A percentile compares a stretch with the other conserved stretches of the same genome.
Conservation (phyloP, 2,888 invertebrate genomes). For the Unio delphinus region DNA sequence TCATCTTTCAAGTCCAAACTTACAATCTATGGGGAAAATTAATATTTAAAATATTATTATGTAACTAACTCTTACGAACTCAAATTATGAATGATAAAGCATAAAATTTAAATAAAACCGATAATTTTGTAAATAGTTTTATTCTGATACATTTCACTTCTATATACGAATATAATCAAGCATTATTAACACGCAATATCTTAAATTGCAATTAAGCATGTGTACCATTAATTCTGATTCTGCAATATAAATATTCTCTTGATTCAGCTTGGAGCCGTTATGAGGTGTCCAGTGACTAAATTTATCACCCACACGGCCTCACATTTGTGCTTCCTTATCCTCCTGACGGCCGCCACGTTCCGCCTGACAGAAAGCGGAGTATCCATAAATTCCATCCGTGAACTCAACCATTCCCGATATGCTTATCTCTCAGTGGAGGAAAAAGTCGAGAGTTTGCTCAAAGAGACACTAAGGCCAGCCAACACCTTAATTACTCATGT, state of each 20-base stretch:
- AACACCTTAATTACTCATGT: constrained; percentile 70
- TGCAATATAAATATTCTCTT: background rate
- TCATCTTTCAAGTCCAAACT: too few relatives aligned
- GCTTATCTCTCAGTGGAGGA: constrained; percentile 58
- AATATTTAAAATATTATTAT: too few relatives aligned
- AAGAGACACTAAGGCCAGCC: constrained; percentile 68
- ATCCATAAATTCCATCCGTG: constrained; percentile 53
- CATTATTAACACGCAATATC: too few relatives aligned
- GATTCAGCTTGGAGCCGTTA: constrained; percentile 67
- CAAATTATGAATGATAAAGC: too few relatives aligned
- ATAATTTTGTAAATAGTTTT: too few relatives aligned
- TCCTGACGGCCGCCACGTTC: constrained; percentile 80
- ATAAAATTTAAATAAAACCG: too few relatives aligned
- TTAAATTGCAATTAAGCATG: too few relatives aligned
- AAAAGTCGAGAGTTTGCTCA: constrained; percentile 62
- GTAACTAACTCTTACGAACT: too few relatives aligned
- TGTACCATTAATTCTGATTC: too few relatives aligned
- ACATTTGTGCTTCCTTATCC: constrained; percentile 79
- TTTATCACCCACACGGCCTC: constrained; percentile 80
- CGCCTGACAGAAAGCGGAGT: constrained; percentile 68
- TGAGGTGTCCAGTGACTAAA: constrained; percentile 79
- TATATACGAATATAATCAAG: too few relatives aligned
- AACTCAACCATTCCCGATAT: constrained; percentile 49
- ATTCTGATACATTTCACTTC: too few relatives aligned
- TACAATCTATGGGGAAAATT: too few relatives aligned